These are phyloP conservation scores for Semaprochilodus insignis DNA, from an alignment of 2,797 vertebrate genomes.

Conservation along the genomic window DNA sequence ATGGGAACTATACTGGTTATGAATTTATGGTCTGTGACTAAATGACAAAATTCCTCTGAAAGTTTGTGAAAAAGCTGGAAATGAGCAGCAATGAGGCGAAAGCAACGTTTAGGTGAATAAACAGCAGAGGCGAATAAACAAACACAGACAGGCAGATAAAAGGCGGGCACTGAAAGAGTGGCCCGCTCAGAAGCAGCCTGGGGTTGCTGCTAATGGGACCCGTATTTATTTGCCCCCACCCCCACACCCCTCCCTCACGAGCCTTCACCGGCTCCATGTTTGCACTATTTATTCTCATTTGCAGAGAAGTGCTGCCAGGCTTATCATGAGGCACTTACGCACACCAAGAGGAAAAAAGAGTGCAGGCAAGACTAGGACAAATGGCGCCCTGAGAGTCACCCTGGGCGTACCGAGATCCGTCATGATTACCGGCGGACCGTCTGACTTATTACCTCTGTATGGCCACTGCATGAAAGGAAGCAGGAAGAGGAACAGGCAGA, in stretches of 20 bases:
- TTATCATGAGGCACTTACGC: conserved; percentile 57
- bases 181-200: conserved; percentile 46
- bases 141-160: conserved; percentile 58
- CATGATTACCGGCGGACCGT: conserved; percentile 48
- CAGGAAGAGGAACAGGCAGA: conserved; percentile 21
- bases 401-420: conserved; percentile 47
- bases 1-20: conserved; percentile 27
- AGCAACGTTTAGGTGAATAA: conserved; percentile 27
- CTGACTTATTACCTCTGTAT: conserved; percentile 57
- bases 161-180: conserved; percentile 42
- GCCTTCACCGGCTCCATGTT: conserved; percentile 16
- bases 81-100: conserved; percentile 14
- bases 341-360: conserved; percentile 43
- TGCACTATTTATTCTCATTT: conserved; percentile 59
- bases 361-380: conserved; percentile 48
- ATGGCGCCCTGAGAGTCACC: conserved; percentile 55
- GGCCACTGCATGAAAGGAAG: conserved; percentile 22
- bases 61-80: conserved; percentile 18
- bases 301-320: conserved; percentile 49
- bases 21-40: conserved; percentile 26
- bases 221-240: conserved; percentile 56
- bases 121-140: conserved; percentile 45
- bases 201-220: conserved; percentile 53
- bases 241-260: conserved; percentile 40
- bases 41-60: conserved; percentile 38